These are phyloP conservation scores for Dasypus novemcinctus DNA, from an alignment of 2,113 vertebrate species.

Conservation along the genomic window DNA sequence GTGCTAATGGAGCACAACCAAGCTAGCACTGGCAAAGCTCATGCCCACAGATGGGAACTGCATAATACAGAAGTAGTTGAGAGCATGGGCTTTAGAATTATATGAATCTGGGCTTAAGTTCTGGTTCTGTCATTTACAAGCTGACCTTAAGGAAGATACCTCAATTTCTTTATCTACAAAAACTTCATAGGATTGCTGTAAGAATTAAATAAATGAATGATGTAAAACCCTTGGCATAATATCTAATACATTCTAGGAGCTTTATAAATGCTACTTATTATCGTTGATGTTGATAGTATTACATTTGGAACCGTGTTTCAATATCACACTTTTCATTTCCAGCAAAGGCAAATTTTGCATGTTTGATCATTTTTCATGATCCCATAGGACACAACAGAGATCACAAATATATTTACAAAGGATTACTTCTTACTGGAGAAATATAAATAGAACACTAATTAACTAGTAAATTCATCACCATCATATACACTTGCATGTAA, in stretches of 20 bases:
- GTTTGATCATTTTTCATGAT: neutral
- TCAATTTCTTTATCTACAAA: neutral
- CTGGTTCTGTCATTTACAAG: neutral
- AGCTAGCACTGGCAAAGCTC: neutral
- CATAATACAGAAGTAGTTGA: neutral
- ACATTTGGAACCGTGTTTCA: neutral
- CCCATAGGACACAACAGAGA: neutral
- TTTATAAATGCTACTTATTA: neutral
- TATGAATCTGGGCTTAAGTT: neutral
- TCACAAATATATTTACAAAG: neutral
- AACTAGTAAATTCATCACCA: neutral
- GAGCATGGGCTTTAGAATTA: neutral
- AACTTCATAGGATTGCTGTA: neutral
- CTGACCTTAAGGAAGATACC: neutral
- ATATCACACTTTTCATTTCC: neutral
- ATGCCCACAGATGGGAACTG: rapidly evolving
- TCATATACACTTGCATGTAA: neutral
- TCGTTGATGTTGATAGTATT: neutral
- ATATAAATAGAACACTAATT: neutral
- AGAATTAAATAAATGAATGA: slow-evolving; percentile 11
- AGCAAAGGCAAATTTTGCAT: neutral
- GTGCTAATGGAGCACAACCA: neutral
- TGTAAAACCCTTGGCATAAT: neutral
- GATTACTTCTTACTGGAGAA: neutral
- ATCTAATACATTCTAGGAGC: neutral